Evolutionary conservation across 2,797 vertebrate genomes (phyloP).

Genomic region (Tragelaphus eurycerus): DNA sequence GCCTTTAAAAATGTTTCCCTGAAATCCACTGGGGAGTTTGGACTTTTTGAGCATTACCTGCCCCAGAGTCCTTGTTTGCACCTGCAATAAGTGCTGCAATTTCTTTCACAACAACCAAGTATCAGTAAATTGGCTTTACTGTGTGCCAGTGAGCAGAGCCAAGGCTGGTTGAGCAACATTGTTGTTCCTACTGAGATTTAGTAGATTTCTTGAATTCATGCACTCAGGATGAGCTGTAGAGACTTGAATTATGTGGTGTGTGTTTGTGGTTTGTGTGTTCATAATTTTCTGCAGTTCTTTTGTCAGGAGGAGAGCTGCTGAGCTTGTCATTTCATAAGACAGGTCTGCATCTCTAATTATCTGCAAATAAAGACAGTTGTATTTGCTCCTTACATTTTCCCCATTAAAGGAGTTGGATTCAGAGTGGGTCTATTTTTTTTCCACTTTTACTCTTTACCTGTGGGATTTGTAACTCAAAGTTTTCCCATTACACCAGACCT

Average conservation of each 20-base stretch:
- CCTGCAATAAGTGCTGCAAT: neutral
- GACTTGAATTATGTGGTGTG: neutral
- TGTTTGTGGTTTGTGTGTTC: neutral
- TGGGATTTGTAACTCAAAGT: neutral
- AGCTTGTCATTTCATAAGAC: neutral
- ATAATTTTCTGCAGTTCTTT: neutral
- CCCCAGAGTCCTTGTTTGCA: neutral
- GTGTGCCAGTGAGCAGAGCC: neutral
- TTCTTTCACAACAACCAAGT: neutral
- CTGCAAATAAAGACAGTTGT: neutral
- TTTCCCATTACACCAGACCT: neutral
- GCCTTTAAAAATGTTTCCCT: neutral
- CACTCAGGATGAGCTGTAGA: neutral
- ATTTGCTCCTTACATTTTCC: neutral
- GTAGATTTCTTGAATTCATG: neutral
- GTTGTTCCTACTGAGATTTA: neutral
- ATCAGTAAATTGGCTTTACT: neutral
- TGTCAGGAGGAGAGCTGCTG: neutral
- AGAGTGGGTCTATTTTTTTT: neutral
- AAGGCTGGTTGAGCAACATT: neutral
- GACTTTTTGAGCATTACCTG: neutral
- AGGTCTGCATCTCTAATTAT: neutral
- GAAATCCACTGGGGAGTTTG: neutral
- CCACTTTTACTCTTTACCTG: neutral
- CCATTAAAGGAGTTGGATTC: neutral